phyloP scores from a whole-genome alignment of 2,797 vertebrate species.

The Danio albolineatus region DNA sequence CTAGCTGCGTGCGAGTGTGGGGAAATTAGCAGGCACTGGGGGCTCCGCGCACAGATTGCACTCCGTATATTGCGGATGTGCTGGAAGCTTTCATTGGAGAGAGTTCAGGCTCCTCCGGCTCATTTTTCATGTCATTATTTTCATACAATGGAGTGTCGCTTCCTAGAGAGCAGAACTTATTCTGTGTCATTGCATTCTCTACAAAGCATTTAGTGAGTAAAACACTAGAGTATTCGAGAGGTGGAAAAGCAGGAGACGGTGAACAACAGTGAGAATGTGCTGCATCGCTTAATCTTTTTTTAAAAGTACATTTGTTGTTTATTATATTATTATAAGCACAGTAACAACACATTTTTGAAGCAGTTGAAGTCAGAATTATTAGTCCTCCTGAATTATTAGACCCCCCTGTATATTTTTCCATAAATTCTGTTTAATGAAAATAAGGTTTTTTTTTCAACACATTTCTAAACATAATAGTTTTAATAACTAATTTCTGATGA shows the following conservation, averaged over 20 bases:
- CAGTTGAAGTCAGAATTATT: too few species aligned
- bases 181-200: conserved; percentile 27
- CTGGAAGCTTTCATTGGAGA: conserved; percentile 9
- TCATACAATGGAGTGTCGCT: conserved; percentile 32
- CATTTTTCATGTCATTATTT: conserved; percentile 48
- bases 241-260: conserved; percentile 14
- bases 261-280: background rate
- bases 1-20: conserved; percentile 21
- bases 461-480: too few species aligned
- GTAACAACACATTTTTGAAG: background rate
- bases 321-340: background rate
- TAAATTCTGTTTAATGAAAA: too few species aligned
- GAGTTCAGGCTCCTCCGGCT: conserved; percentile 1
- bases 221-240: conserved; percentile 9
- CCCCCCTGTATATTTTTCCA: too few species aligned
- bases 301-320: too few species aligned
- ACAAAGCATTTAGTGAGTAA: conserved; percentile 13
- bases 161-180: conserved; percentile 36
- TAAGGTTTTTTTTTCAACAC: too few species aligned
- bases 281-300: background rate
- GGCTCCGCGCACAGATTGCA: conserved; percentile 19
- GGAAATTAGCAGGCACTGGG: conserved; percentile 21
- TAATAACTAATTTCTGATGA: too few species aligned
- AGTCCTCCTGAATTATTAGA: too few species aligned
- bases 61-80: conserved; percentile 19